These are phyloP conservation scores for Ischnura elegans DNA, from an alignment of 2,888 invertebrate genomes.

Conservation along the genomic window DNA sequence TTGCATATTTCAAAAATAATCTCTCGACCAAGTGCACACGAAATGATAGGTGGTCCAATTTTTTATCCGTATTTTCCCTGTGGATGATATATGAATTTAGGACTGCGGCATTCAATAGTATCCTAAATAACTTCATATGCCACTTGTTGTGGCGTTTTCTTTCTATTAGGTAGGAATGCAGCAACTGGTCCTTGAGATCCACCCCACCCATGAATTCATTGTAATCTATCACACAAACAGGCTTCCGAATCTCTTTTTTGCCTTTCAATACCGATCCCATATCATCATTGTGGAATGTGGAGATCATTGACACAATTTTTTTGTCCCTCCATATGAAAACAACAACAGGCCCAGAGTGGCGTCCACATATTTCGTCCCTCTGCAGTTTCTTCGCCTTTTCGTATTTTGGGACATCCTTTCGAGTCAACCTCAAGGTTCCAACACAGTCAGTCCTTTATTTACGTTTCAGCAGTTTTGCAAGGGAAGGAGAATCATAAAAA, in stretches of 20 bases:
- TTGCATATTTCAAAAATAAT: background rate
- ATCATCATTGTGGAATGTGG: slow-evolving; percentile 27
- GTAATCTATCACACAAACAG: too few relatives aligned
- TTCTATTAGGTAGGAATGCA: background rate
- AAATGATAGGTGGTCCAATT: background rate
- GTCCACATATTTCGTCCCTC: background rate
- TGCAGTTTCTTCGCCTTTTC: slow-evolving; percentile 6
- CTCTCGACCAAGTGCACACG: background rate
- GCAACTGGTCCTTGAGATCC: background rate
- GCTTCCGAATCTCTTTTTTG: too few relatives aligned
- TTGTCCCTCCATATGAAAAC: slow-evolving; percentile 34
- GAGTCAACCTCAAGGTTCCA: background rate
- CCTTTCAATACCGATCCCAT: background rate
- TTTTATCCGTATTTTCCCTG: background rate
- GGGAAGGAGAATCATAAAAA: too few relatives aligned
- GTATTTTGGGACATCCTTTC: background rate
- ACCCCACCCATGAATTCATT: too few relatives aligned
- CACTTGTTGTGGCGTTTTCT: slow-evolving; percentile 25
- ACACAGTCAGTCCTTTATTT: background rate
- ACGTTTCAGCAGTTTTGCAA: slow-evolving; percentile 7
- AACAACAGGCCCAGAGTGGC: background rate
- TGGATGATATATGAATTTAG: background rate
- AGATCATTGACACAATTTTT: slow-evolving; percentile 19
- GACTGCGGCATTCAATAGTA: background rate
- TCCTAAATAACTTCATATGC: slow-evolving; percentile 33